These are phyloP conservation scores for Porites evermanni DNA, from an alignment of 92 coral and sea anemone genomes.

Conservation along the genomic window DNA sequence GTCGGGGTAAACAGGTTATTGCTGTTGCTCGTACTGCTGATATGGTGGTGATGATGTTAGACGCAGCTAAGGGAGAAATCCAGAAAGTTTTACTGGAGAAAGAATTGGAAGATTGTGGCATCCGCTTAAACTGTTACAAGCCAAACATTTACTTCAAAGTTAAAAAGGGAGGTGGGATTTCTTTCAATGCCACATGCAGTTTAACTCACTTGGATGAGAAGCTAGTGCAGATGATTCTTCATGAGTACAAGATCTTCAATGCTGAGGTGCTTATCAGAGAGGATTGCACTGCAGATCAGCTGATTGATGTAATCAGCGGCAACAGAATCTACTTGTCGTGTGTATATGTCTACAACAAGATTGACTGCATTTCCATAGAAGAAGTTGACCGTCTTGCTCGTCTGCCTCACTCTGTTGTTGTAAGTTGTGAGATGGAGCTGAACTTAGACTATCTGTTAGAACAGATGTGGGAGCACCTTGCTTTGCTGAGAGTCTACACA, in stretches of 20 bases:
- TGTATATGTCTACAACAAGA: constrained; percentile 96
- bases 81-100: constrained; percentile 91
- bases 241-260: constrained; percentile 97
- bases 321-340: constrained; percentile 95
- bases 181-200: constrained; percentile 92
- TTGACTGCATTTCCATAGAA: constrained; percentile 97
- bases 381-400: constrained; percentile 98
- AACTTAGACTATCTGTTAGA: constrained; percentile 87
- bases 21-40: constrained; percentile 99
- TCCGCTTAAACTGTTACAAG: constrained; percentile 83
- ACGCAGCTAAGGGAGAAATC: constrained; percentile 90
- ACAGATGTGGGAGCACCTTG: constrained; percentile 91
- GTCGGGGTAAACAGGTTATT: constrained; percentile 93
- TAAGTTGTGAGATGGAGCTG: constrained; percentile 92
- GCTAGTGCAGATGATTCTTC: constrained; percentile 88
- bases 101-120: constrained; percentile 95
- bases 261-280: constrained; percentile 99
- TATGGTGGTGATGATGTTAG: constrained; percentile 96
- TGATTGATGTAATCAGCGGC: constrained; percentile 91
- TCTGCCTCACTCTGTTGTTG: constrained; percentile 81
- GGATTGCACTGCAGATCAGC: constrained; percentile 93
- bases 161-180: constrained; percentile 94
- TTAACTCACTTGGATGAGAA: constrained; percentile 94
- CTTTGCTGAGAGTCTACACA: constrained; percentile 90
- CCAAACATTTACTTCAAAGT: constrained; percentile 97